Evolutionary conservation across 1,140 invertebrate genomes (phyloP), one percentile per base, ranked within the genome.

Genomic region (Brachystomella parvula): DNA sequence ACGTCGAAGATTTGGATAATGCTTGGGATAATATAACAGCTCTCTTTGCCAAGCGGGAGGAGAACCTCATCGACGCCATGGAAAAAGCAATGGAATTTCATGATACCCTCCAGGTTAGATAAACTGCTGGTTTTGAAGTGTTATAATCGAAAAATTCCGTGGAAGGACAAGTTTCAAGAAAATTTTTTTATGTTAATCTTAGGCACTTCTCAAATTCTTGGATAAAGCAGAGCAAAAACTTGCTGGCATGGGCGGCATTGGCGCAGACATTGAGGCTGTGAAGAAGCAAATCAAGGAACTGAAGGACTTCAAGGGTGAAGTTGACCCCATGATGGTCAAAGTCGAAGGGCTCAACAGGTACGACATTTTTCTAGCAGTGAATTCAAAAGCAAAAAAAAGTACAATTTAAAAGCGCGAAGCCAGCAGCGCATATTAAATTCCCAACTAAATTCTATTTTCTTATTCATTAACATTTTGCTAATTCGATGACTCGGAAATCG

Each of bases 11-110:
- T 77, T 78, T 96, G 68, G 94, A 97, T 76, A 85, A 85, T 74
- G 92, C 90, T 2, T 94, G 94, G 90, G 89, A 94, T 76, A 94
- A 90, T 75, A 89, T 98, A 49, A 96, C 91, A 0, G 90, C 92
- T 3, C 78, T 96, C 26, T 97, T 94, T 78, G 91, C 92, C 1
- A 87, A 92, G 74, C 82, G 94, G 2, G 92, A 96, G 75, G 91
- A 95, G 77, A 94, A 96, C 77, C 83, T 98, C 29, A 94, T 96
- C 70, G 91, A 95, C 76, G 94, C 94, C 12, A 94, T 98, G 89
- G 91, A 95, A 78, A 96, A 96, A 76, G 93, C 94, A 0, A 94
- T 96, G 88, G 92, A 96, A 76, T 98, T 98, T 87, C 94, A 98
- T 78, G 93, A 97, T 76, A 94, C 93, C 0, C 80, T 98, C 56